phyloP scores from a whole-genome alignment of 2,797 vertebrate species.

The Psittacula echo region DNA sequence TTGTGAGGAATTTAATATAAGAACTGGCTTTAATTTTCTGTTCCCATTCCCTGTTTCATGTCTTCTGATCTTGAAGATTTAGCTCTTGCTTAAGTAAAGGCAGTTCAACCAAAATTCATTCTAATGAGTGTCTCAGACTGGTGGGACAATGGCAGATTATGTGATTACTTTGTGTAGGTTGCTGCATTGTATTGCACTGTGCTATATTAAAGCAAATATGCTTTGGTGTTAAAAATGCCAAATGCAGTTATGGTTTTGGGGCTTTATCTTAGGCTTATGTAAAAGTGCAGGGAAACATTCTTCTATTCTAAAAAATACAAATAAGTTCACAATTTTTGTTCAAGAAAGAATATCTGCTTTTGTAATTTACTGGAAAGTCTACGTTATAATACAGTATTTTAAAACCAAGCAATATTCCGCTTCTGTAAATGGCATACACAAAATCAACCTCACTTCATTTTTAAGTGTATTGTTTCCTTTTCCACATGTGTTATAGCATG shows the following conservation, averaged over 20 bases:
- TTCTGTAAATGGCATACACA: neutral
- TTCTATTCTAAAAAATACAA: neutral
- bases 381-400: neutral
- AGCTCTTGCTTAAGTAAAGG: neutral
- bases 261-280: neutral
- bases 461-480: neutral
- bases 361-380: neutral
- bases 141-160: neutral
- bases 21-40: neutral
- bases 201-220: neutral
- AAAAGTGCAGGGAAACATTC: neutral
- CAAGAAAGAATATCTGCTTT: neutral
- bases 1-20: neutral
- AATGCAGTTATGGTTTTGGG: neutral
- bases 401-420: neutral
- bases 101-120: neutral
- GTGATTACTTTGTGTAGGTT: neutral
- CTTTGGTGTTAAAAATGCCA: neutral
- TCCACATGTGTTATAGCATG: neutral
- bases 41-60: neutral
- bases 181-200: neutral
- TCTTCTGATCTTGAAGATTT: neutral
- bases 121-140: neutral
- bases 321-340: neutral
- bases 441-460: slow-evolving; percentile 2